These are phyloP conservation scores for Acanthornis magna DNA, from an alignment of 2,797 vertebrate genomes.

Conservation along the genomic window DNA sequence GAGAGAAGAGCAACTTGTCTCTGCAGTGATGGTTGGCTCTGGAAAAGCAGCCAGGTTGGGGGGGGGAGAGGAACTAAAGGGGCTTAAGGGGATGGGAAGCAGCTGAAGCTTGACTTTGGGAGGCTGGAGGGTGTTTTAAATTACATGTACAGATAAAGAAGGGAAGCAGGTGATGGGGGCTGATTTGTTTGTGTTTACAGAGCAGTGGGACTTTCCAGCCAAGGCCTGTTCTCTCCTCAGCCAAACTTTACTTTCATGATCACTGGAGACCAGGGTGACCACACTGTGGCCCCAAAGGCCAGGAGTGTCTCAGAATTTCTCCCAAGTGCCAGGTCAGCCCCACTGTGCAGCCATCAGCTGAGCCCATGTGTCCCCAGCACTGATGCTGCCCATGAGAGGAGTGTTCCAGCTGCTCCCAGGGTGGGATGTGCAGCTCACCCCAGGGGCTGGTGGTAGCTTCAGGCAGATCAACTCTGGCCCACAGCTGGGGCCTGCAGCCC, in stretches of 20 bases:
- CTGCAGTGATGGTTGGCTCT: slow-evolving; percentile 51
- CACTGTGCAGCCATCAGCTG: rapidly evolving
- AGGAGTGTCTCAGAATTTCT: background rate
- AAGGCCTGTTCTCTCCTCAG: slow-evolving; percentile 18
- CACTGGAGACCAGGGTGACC: background rate
- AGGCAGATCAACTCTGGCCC: background rate
- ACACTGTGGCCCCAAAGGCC: background rate
- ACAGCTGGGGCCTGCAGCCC: background rate
- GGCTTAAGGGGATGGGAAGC: slow-evolving; percentile 58
- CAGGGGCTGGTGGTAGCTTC: background rate
- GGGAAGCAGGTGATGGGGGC: slow-evolving; percentile 61
- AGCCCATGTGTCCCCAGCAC: background rate
- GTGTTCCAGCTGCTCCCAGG: background rate
- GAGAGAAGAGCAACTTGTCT: slow-evolving; percentile 63
- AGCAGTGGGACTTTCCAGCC: slow-evolving; percentile 31
- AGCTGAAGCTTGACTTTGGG: slow-evolving; percentile 60
- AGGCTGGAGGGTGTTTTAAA: slow-evolving; percentile 62
- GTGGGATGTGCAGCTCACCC: background rate
- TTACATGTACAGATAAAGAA: slow-evolving; percentile 59
- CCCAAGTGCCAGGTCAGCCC: background rate
- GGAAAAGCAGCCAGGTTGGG: slow-evolving; percentile 29
- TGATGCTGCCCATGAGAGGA: rapidly evolving
- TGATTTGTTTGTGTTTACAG: slow-evolving; percentile 57
- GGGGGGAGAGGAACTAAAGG: slow-evolving; percentile 36
- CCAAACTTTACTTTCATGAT: background rate